Percentiles rank a stretch among this genome's conserved stretches.
phyloP scores from a whole-genome alignment of 2,888 invertebrate species.

The Lasius platythorax region DNA sequence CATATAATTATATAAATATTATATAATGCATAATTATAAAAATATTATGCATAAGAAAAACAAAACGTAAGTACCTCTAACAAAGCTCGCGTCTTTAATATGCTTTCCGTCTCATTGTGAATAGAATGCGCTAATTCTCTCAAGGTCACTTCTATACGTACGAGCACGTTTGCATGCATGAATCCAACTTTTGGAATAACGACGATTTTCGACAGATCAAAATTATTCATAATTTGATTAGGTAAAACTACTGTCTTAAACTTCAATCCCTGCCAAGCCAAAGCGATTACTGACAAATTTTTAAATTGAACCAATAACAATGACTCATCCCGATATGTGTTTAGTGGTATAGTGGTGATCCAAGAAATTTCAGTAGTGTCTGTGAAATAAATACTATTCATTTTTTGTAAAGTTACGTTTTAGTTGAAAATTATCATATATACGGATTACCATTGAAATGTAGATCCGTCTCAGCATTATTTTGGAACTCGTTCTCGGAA shows the following conservation, averaged over 20 bases:
- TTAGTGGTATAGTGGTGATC: conserved; percentile 80
- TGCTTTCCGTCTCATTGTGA: conserved; percentile 77
- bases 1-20: background rate
- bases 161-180: conserved; percentile 71
- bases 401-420: background rate
- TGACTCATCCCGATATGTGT: conserved; percentile 86
- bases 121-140: conserved; percentile 79
- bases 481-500: conserved; percentile 70
- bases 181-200: conserved; percentile 80
- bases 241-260: conserved; percentile 72
- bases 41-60: conserved; percentile 2
- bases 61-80: conserved; percentile 80
- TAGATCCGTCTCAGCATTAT: conserved; percentile 70
- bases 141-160: conserved; percentile 78
- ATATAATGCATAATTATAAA: conserved; percentile 45
- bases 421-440: background rate
- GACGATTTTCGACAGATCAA: conserved; percentile 74
- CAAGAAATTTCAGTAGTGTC: conserved; percentile 74
- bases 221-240: conserved; percentile 61
- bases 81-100: conserved; percentile 76
- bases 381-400: conserved; percentile 55
- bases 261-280: conserved; percentile 76
- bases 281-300: conserved; percentile 73
- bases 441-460: conserved; percentile 73
- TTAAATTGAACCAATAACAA: conserved; percentile 85